Percentiles rank a stretch among this genome's conserved stretches.
phyloP scores from a whole-genome alignment of 2,888 invertebrate genomes.

The Anagyrus pseudococci region DNA sequence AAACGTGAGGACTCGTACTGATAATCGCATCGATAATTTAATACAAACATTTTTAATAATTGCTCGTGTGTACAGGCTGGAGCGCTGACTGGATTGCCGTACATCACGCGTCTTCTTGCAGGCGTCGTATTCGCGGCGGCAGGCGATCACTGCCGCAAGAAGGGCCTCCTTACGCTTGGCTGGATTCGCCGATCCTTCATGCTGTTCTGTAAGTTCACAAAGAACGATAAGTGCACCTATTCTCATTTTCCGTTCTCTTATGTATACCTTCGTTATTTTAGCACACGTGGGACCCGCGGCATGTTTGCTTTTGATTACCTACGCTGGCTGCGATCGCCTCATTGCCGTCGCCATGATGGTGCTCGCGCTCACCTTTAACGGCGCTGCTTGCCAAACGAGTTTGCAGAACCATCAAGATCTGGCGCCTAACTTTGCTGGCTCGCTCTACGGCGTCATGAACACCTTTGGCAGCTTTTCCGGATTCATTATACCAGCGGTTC shows the following conservation, averaged over 20 bases:
- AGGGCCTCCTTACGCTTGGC: constrained; percentile 61
- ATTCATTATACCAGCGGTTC: constrained; percentile 56
- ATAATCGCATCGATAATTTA: not conserved
- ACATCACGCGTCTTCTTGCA: constrained; percentile 73
- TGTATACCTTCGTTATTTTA: no score
- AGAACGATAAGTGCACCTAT: not conserved
- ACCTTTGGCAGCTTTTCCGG: constrained; percentile 59
- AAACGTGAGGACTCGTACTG: constrained; percentile 45
- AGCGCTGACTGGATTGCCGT: constrained; percentile 75
- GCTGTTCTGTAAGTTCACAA: constrained; percentile 53
- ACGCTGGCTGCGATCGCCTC: constrained; percentile 52
- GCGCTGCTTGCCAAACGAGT: constrained; percentile 59
- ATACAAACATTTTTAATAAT: not conserved
- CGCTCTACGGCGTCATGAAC: constrained; percentile 59
- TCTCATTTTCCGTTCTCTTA: constrained; percentile 8
- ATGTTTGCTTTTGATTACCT: constrained; percentile 61
- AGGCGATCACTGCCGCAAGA: constrained; percentile 71
- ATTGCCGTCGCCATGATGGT: constrained; percentile 54
- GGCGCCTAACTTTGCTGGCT: constrained; percentile 60
- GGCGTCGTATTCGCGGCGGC: constrained; percentile 76
- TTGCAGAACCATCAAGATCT: constrained; percentile 60
- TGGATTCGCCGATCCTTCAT: constrained; percentile 56
- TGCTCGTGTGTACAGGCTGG: constrained; percentile 67
- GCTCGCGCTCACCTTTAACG: constrained; percentile 52
- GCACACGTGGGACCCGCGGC: constrained; percentile 64